Base-by-base conservation (phyloP, 2,888 invertebrate species). In the Ephialtes manifestator region DNA sequence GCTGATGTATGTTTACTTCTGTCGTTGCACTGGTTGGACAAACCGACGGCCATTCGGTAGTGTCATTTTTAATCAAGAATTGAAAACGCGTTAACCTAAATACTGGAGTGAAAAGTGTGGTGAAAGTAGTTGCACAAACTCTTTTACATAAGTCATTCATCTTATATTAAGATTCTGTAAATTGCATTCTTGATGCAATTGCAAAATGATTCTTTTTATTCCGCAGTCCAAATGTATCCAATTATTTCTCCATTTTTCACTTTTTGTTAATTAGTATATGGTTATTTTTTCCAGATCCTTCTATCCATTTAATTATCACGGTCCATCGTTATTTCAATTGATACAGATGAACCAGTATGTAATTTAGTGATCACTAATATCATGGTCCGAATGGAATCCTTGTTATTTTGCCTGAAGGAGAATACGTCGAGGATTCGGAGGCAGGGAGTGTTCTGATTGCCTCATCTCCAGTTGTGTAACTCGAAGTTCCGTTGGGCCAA, bases 401-500 rank as follows among this genome's bases (percentile, higher is more conserved):
- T 53, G n/a, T 31, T 53, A 28, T 15, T 15, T 53, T 55, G n/a
- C n/a, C 39, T 7, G 18, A 39, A 18, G 53, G 46, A 43, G 60
- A 53, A 39, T 13, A 31, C 53, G 65, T 39, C 39, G 53, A 10
- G 46, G 67, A 77, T 58, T 72, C 67, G 67, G 55, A 24, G 20
- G 55, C 13, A n/a, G 35, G 65, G 72, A 18, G 43, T 46, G 18
- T 51, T 35, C 43, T 67, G 82, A 83, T 74, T 68, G 58, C 51
- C 53, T 79, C 70, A 31, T 74, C 67, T 51, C 67, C 35, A 68
- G 60, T 79, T 60, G 63, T 74, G 63, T 58, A 60, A 28, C 46
- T 55, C 74, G 63, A 72, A 24, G 60, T 11, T 39, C 65, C 43
- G 46, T 53, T 51, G 20, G 15, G 48, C 65, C 39, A 43, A 28